Conservation (phyloP, 1,140 invertebrate genomes). For the Microvelia longipes region DNA sequence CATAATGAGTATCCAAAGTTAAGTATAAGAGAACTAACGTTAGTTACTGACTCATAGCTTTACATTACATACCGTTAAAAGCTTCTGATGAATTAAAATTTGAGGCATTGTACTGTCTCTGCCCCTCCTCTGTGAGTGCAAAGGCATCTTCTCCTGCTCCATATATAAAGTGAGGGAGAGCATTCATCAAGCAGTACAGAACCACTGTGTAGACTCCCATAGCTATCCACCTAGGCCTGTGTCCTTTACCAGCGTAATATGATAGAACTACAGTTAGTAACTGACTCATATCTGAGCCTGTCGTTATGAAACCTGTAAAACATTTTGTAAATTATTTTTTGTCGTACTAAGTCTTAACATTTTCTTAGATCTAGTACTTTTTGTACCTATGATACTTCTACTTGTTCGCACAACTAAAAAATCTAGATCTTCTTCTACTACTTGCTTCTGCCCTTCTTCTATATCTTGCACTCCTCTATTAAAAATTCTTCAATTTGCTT, state of each 20-base stretch:
- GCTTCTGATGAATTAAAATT: background rate
- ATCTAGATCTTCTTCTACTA: too few species aligned
- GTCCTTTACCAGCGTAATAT: conserved; percentile 49
- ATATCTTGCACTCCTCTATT: too few species aligned
- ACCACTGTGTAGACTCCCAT: conserved; percentile 51
- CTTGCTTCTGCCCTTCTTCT: too few species aligned
- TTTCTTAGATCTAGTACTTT: too few species aligned
- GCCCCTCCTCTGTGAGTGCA: conserved; percentile 41
- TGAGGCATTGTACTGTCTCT: background rate
- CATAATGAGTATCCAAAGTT: too few species aligned
- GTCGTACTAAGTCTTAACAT: too few species aligned
- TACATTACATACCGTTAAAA: background rate
- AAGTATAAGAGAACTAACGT: too few species aligned
- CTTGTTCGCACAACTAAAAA: too few species aligned
- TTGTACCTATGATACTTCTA: too few species aligned
- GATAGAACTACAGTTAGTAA: conserved; percentile 42
- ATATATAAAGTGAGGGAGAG: conserved; percentile 55
- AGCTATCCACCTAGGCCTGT: conserved; percentile 54
- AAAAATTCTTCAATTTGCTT: too few species aligned
- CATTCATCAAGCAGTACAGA: conserved; percentile 49
- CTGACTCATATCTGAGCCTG: conserved; percentile 49
- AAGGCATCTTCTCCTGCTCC: conserved; percentile 51
- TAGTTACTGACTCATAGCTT: too few species aligned
- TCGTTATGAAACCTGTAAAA: conserved; percentile 46
- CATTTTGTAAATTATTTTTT: too few species aligned